phyloP scores from a whole-genome alignment of 2,888 invertebrate species.

The Hanleya hanleyi region DNA sequence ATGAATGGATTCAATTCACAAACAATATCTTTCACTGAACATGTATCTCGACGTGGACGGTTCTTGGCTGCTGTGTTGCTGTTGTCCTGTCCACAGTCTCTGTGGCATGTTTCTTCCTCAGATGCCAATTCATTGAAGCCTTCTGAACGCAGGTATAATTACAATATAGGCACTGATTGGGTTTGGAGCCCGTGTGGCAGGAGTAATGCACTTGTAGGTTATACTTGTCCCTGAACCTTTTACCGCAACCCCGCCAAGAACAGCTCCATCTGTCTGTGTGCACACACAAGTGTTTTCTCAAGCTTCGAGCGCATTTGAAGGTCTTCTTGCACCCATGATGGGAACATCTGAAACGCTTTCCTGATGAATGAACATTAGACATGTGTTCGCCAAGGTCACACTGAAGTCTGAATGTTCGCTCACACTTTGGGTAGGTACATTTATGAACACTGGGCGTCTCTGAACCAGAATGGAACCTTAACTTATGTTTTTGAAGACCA shows the following conservation, averaged over 20 bases:
- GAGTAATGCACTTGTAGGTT: slow-evolving; percentile 35
- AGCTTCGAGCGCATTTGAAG: neutral
- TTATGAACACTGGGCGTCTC: too few species aligned
- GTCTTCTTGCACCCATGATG: neutral
- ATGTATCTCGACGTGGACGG: too few species aligned
- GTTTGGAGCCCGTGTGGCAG: slow-evolving; percentile 33
- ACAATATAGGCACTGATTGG: slow-evolving; percentile 33
- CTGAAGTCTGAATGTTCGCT: slow-evolving; percentile 32
- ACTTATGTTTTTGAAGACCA: neutral
- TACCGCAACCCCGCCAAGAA: slow-evolving; percentile 32
- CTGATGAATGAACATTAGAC: slow-evolving; percentile 28
- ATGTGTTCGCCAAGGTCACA: slow-evolving; percentile 38
- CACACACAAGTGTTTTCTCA: neutral
- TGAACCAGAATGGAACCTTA: too few species aligned
- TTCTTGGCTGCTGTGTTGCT: too few species aligned
- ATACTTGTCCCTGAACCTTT: slow-evolving; percentile 36
- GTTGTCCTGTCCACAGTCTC: too few species aligned
- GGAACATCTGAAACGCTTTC: neutral
- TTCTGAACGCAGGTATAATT: slow-evolving; percentile 37
- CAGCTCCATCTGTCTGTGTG: slow-evolving; percentile 9
- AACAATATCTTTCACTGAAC: too few species aligned
- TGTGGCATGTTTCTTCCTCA: slow-evolving; percentile 34
- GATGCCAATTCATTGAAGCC: slow-evolving; percentile 34
- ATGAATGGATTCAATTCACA: too few species aligned
- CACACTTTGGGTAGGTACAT: slow-evolving; percentile 30